Conservation (phyloP, 1,140 invertebrate species). For the Zaprionus camerounensis region DNA sequence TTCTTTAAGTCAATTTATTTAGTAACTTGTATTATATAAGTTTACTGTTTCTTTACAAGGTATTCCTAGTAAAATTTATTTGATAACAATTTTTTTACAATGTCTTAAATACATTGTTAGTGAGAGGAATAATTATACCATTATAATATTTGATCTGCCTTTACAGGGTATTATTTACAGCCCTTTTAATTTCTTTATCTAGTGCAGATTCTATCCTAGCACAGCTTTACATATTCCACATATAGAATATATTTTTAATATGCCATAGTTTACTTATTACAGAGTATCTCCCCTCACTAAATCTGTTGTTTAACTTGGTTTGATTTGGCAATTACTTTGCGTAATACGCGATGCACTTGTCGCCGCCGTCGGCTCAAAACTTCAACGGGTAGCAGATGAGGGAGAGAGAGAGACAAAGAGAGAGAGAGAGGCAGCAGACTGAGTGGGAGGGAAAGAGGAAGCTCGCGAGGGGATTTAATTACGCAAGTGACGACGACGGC, state of each 20-base stretch:
- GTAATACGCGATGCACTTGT: constrained; percentile 49
- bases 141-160: too few relatives aligned
- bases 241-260: neutral
- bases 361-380: constrained; percentile 19
- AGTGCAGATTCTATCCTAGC: too few relatives aligned
- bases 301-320: constrained; percentile 10
- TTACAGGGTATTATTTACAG: too few relatives aligned
- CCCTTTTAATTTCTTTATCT: too few relatives aligned
- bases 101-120: too few relatives aligned
- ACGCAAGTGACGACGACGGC: constrained; percentile 31
- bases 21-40: neutral
- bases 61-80: too few relatives aligned
- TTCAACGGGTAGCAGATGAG: neutral
- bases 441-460: neutral
- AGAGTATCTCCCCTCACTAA: constrained; percentile 11
- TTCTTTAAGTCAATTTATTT: neutral
- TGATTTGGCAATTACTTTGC: constrained; percentile 55
- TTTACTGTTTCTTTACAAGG: too few relatives aligned
- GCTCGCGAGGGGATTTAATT: constrained; percentile 35
- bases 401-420: neutral
- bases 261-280: neutral
- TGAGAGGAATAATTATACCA: too few relatives aligned
- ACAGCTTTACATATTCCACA: too few relatives aligned
- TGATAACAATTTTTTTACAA: too few relatives aligned
- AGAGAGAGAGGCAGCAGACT: neutral